Conservation (phyloP, 2,888 invertebrate species). For the Himalopsyche japonica region DNA sequence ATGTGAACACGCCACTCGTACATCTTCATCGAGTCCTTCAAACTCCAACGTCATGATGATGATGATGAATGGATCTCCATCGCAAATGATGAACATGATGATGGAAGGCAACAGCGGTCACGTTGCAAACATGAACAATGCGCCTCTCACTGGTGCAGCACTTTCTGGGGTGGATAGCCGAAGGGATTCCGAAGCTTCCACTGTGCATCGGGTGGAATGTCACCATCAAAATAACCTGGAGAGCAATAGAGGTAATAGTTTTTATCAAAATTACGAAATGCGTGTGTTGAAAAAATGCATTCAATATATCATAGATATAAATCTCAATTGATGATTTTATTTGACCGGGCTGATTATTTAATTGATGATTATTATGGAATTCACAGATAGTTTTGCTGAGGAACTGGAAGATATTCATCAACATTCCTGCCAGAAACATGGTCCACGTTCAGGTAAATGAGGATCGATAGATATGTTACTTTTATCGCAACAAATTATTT, state of each 20-base stretch:
- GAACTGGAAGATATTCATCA: conserved; percentile 34
- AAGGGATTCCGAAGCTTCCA: not conserved
- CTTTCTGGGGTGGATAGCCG: not conserved
- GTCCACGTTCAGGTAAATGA: conserved; percentile 30
- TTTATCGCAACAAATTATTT: too few relatives aligned
- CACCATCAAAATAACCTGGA: not conserved
- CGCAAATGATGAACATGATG: not conserved
- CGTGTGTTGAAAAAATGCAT: too few relatives aligned
- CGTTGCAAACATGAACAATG: not conserved
- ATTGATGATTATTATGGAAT: conserved; percentile 5
- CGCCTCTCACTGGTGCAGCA: not conserved
- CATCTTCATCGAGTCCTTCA: not conserved
- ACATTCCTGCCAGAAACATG: conserved; percentile 38
- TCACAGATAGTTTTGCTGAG: conserved; percentile 34
- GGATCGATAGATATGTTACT: too few relatives aligned
- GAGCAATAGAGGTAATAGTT: not conserved
- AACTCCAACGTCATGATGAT: not conserved
- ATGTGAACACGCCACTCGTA: not conserved
- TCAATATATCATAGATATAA: too few relatives aligned
- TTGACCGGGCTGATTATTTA: too few relatives aligned
- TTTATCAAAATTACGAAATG: not conserved
- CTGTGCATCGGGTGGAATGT: not conserved
- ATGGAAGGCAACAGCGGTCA: not conserved
- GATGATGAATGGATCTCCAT: not conserved
- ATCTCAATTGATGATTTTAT: too few relatives aligned